Evolutionary conservation across 2,888 invertebrate genomes (phyloP), one percentile per base, ranked within the genome.

Genomic region (Andricus curvator): DNA sequence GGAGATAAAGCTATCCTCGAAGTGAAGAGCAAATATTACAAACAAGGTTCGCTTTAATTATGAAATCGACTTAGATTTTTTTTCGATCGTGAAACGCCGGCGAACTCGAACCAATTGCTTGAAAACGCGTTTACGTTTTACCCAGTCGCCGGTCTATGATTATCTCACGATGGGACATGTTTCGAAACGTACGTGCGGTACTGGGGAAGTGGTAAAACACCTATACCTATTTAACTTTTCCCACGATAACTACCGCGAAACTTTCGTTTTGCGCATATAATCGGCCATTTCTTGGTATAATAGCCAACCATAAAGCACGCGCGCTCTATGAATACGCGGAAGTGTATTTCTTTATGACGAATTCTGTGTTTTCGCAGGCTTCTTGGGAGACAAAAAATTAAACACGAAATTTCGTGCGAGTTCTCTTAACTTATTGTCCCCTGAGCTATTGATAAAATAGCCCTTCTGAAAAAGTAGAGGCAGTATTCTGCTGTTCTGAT

Each of bases 281-380:
- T 78, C 65, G 64, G 33, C 78, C 78, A 78, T 48, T 64, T 56
- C 74, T 74, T 56, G 66, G 44, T 65, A 74, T 81, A 81, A 81
- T 78, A 78, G 81, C 76, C 78, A 65, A 66, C 66, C 78, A 60
- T 81, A 81, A 81, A 81, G 78, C 80, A 78, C 78, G 68, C 80
- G 78, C 64, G n/a, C 56, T 74, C 74, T 56, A 64, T 48, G n/a
- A 44, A 48, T 77, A 77, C 77, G 60, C 77, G 64, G 77, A 77
- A 77, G 20, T 48, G 25, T 62, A 77, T 64, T 77, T 77, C 41
- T 64, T 77, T 41, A 62, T 29, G 62, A 41, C 64, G 77, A 77
- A 77, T 64, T 64, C 37, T 20, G 29, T 29, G 20, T 20, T 51
- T 51, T 74, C n/a, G 33, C 15, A 56, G 51, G 6, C 11, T 74